phyloP scores from a whole-genome alignment of 1,140 invertebrate genomes.

The Drosophila paulistorum region DNA sequence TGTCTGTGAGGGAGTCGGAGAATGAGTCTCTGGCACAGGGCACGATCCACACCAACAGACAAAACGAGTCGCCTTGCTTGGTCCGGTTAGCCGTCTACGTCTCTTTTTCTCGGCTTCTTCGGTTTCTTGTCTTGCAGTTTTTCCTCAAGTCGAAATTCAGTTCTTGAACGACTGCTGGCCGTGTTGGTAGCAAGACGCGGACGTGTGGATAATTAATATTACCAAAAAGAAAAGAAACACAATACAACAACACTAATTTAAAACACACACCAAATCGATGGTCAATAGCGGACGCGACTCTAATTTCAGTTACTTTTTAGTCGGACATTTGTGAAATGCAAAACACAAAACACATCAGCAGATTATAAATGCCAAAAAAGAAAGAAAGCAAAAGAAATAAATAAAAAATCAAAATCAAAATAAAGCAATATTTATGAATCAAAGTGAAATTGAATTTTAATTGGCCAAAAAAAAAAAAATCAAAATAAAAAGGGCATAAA shows the following conservation, averaged over 20 bases:
- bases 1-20: slow-evolving; percentile 9
- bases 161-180: slow-evolving; percentile 62
- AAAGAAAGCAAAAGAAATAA: slow-evolving; percentile 23
- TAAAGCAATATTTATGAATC: slow-evolving; percentile 24
- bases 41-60: slow-evolving; percentile 40
- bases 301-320: slow-evolving; percentile 38
- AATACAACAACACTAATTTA: neutral
- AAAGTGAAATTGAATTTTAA: slow-evolving; percentile 60
- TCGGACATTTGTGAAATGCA: slow-evolving; percentile 54
- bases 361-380: slow-evolving; percentile 15
- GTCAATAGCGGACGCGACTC: slow-evolving; percentile 37
- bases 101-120: neutral
- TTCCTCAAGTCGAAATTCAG: slow-evolving; percentile 42
- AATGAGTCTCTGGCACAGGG: slow-evolving; percentile 17
- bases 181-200: slow-evolving; percentile 52
- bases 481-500: slow-evolving; percentile 39
- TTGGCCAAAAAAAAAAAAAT: slow-evolving; percentile 28
- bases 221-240: neutral
- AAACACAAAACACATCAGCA: slow-evolving; percentile 33
- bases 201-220: slow-evolving; percentile 19
- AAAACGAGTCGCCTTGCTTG: slow-evolving; percentile 22
- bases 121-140: slow-evolving; percentile 45
- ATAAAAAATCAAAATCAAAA: slow-evolving; percentile 6
- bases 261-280: slow-evolving; percentile 15
- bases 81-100: slow-evolving; percentile 18